Base-by-base conservation (phyloP, 2,888 invertebrate genomes). In the Orgyia antiqua region DNA sequence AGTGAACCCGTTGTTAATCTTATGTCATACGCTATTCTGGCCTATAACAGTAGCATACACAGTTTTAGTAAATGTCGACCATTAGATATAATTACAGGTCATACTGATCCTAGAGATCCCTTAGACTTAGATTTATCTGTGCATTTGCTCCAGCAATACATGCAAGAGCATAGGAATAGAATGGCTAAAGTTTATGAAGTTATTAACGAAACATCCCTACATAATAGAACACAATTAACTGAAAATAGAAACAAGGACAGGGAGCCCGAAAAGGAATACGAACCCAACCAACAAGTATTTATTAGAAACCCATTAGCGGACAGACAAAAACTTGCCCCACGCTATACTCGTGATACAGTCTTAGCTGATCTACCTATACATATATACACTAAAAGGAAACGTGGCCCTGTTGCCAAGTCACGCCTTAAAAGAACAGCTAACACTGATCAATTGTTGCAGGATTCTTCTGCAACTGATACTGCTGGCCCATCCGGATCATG, bases 361-460 rank as follows among this genome's bases (percentile, higher is more conserved):
- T 4, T 55, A 10, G 46, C 46, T 0, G 36, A 57, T 19, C 21
- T 55, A 0, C 53, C 54, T 0, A 49, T 54, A 2, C 55, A 54
- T 12, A 51, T 51, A 1, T 55, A 55, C 17, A 55, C 53, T 0
- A 1, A 51, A 41, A 12, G 51, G n/a, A n/a, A 52, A 24, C 34
- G 36, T 1, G 45, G 45, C 1, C 44, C 47, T 2, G 30, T 52
- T 3, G 51, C 47, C 1, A 54, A 52, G 28, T 21, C 35, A 0
- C 12, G 50, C 0, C 21, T 57, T 0, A 54, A 54, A 21, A 18
- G 51, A 4, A 12, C 31, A 0, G 46, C 47, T 47, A 49, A 51
- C n/a, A 24, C 4, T 2, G 13, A 33, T 0, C n/a, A 13, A 10
- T 28, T 21, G 28, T 28, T 28, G 9, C 28, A 28, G 28, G 13